Base-by-base conservation (phyloP, 2,888 invertebrate species). In the Alviniconcha strummeri region DNA sequence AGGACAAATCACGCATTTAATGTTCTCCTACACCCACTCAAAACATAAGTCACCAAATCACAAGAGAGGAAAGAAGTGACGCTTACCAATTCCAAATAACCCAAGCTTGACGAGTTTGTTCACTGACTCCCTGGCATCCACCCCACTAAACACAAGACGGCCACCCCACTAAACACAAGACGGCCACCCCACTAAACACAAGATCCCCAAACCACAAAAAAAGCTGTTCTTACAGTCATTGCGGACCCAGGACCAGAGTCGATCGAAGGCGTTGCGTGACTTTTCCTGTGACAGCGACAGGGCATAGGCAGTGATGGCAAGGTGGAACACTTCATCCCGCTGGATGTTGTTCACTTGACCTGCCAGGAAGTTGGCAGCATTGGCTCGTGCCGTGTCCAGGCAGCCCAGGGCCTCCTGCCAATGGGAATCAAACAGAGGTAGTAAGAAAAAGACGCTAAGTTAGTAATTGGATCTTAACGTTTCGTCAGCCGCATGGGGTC, bases 281-380 rank as follows among this genome's bases (percentile, higher is more conserved):
- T 89, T 89, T 84, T 88, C 88, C 83, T 88, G 88, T 83, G 88
- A 89, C 15, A 89, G 84, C 4, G 91, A 89, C 84, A 99, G 95
- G 5, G 98, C 98, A 93, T 98, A 97, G 0, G 98, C 96, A 0
- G 97, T 97, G 75, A 99, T 96, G 13, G 98, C 97, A 69, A 98
- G 95, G 92, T 98, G 97, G 93, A 97, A 97, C 0, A 98, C 96
- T 88, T 96, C 96, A 0, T 85, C 85, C 15, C 86, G 81, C 0
- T 87, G 83, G 7, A 92, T 90, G 72, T 84, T 83, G 52, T 54
- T 67, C 4, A 89, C 83, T 77, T 90, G 87, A 6, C 80, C 80
- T 3, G 90, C 88, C 85, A 93, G 85, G 84, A 91, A 93, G 60
- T 89, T 87, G 0, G 90, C 89, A 0, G 90, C 93, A 52, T 85